phyloP scores from a whole-genome alignment of 2,797 vertebrate species.

The Parauchenoglanis ngamensis region DNA sequence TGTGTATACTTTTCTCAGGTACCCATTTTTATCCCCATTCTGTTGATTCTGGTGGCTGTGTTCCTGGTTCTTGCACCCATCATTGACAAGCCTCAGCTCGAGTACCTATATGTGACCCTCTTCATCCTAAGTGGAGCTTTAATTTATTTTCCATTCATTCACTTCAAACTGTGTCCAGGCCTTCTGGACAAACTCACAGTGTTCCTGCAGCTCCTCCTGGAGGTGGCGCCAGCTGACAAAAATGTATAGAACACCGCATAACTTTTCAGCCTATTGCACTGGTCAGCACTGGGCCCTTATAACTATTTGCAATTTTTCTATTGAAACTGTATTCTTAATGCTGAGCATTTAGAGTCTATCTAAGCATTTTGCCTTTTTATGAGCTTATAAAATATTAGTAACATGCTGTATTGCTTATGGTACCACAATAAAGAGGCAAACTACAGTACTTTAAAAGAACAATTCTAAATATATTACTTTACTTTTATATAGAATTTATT shows the following conservation, averaged over 20 bases:
- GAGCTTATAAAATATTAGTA: background rate
- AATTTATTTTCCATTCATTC: slow-evolving; percentile 84
- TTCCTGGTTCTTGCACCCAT: slow-evolving; percentile 86
- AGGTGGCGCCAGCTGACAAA: slow-evolving; percentile 81
- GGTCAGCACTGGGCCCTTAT: background rate
- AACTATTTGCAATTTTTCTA: background rate
- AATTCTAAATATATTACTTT: background rate
- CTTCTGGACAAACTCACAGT: slow-evolving; percentile 75
- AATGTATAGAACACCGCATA: slow-evolving; percentile 53
- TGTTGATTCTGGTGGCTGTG: slow-evolving; percentile 78
- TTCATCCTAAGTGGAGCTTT: slow-evolving; percentile 82
- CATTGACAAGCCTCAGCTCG: slow-evolving; percentile 79
- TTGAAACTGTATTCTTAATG: background rate
- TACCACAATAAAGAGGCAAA: background rate
- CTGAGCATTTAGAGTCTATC: background rate
- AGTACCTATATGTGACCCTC: slow-evolving; percentile 81
- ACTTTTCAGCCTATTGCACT: background rate
- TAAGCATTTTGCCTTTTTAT: background rate
- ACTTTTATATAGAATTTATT: background rate
- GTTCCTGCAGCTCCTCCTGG: slow-evolving; percentile 85
- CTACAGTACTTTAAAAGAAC: background rate
- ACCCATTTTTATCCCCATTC: slow-evolving; percentile 80
- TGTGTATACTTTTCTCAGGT: slow-evolving; percentile 71
- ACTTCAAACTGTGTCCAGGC: slow-evolving; percentile 76
- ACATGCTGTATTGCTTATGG: background rate